A percentile compares a stretch with the other conserved stretches of the same genome.
These are phyloP conservation scores for Sebastes oblongus DNA, from an alignment of 2,797 vertebrate species.

Conservation along the genomic window DNA sequence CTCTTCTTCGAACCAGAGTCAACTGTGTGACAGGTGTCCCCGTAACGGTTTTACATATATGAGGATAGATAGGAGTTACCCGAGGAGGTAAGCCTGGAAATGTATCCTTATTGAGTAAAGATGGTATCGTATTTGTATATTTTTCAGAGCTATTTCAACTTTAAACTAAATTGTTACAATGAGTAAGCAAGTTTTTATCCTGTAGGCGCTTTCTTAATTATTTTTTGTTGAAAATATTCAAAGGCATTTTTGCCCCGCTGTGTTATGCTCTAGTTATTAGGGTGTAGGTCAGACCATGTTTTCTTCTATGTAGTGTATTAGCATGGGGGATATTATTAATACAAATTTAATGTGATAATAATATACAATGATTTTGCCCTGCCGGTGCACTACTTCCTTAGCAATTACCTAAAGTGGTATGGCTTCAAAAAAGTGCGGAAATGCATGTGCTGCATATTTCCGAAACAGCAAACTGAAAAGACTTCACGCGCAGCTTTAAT, in stretches of 20 bases:
- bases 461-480: conserved; percentile 35
- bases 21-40: background rate
- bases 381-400: background rate
- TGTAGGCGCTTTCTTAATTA: conserved; percentile 1
- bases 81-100: background rate
- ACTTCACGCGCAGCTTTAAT: conserved; percentile 39
- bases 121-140: background rate
- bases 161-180: conserved; percentile 24
- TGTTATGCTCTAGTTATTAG: conserved; percentile 20
- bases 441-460: conserved; percentile 39
- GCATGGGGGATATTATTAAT: conserved; percentile 10
- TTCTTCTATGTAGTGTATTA: background rate
- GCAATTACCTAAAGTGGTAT: conserved; percentile 36
- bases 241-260: conserved; percentile 11
- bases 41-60: background rate
- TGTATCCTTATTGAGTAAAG: background rate
- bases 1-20: background rate
- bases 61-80: background rate
- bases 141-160: background rate
- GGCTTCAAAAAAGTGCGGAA: conserved; percentile 44
- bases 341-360: conserved; percentile 24
- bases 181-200: conserved; percentile 12
- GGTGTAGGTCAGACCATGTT: background rate
- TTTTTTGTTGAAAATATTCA: conserved; percentile 6
- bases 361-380: conserved; percentile 5